Conservation (phyloP, 2,113 vertebrate species). For the Sterna hirundo region DNA sequence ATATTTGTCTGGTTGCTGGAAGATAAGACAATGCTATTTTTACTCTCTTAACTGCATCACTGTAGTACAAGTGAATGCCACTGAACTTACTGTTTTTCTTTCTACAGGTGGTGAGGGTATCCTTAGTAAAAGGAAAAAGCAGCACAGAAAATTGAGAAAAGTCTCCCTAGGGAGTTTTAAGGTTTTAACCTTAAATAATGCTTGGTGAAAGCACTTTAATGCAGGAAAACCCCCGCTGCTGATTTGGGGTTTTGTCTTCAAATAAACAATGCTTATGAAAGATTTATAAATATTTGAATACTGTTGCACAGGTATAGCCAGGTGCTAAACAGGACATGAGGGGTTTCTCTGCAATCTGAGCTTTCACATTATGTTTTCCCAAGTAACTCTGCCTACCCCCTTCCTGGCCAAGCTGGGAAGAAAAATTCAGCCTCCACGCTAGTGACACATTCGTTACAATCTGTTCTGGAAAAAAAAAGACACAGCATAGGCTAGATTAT, state of each 20-base stretch:
- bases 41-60: neutral
- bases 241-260: neutral
- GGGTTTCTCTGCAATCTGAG: neutral
- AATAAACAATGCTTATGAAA: neutral
- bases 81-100: neutral
- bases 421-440: neutral
- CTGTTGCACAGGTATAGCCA: neutral
- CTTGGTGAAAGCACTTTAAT: neutral
- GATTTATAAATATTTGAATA: neutral
- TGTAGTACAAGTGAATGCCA: neutral
- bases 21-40: neutral
- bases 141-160: neutral
- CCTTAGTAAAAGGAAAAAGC: neutral
- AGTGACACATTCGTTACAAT: neutral
- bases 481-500: neutral
- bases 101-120: neutral
- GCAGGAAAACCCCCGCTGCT: neutral
- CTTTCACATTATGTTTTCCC: neutral
- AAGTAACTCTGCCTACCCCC: neutral
- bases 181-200: neutral
- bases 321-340: neutral
- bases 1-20: neutral
- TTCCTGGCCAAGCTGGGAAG: neutral
- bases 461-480: neutral
- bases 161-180: neutral